Evolutionary conservation across 2,797 vertebrate species (phyloP), one percentile per base, ranked within the genome.

Genomic region (Malacoraja senta): DNA sequence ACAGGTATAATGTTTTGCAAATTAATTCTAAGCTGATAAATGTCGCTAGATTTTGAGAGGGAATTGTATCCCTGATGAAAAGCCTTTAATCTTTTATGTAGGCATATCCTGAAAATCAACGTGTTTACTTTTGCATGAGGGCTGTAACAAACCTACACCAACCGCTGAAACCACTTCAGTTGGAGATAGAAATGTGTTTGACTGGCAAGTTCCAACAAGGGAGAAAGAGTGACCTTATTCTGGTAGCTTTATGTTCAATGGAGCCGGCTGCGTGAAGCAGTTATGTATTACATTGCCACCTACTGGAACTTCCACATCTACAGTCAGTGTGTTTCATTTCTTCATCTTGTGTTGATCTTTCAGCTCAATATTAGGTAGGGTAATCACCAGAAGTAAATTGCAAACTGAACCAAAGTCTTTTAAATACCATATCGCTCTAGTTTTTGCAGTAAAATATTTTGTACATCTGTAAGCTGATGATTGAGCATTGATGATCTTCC

Each of bases 261-360:
- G 35, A 26, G 26, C 26, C 58, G 68, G 26, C 4, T 76, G 65
- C 44, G 1, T 24, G 17, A 4, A 53, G 35, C 19, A 58, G 26
- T 53, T 53, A 17, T 92, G 13, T 74, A 26, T 74, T 92, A n/a
- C 15, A 21, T 24, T 76, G 68, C 71, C 72, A 74, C 44, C 38
- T 38, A 74, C 71, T 65, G 38, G 90, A 76, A 26, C 26, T 17
- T 44, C 38, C 71, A 92, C 71, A 74, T 53, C 71, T 53, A 71
- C 38, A 92, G 71, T 53, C 35, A 29, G 17, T 38, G 3, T 72
- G 90, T 92, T 92, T 92, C 90, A 53, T 35, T 92, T 92, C 24
- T 76, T 24, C 12, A 58, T 58, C 35, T 35, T 38, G 68, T 35
- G 24, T 92, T 92, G 90, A 53, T 32, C 65, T 72, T 91, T 72